A percentile compares a stretch with the other conserved stretches of the same genome.
Conservation (phyloP, 2,888 invertebrate genomes). For the Apoda limacodes region DNA sequence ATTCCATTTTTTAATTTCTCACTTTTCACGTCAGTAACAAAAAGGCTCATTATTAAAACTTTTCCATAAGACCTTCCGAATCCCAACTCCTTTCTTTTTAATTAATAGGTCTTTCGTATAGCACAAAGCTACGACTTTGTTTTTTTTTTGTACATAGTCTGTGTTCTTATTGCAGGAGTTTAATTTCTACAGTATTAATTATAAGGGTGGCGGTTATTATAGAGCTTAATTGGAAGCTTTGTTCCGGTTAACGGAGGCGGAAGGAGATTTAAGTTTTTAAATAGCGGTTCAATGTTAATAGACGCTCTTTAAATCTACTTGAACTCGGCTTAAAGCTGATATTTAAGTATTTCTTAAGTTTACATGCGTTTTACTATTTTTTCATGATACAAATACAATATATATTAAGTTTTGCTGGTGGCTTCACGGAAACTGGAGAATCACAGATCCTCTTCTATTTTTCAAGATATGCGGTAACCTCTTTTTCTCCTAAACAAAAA, state of each 20-base stretch:
- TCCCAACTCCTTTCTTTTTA: constrained; percentile 44
- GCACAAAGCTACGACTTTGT: constrained; percentile 54
- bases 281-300: constrained; percentile 21
- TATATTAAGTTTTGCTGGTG: no score
- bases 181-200: constrained; percentile 59
- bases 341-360: no score
- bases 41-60: constrained; percentile 26
- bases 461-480: no score
- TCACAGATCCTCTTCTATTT: no score
- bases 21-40: constrained; percentile 19
- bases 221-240: constrained; percentile 53
- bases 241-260: constrained; percentile 35
- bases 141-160: constrained; percentile 42
- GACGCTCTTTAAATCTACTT: constrained; percentile 1
- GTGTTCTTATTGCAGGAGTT: constrained; percentile 46
- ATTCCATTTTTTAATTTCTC: no score
- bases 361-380: no score
- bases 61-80: constrained; percentile 30
- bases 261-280: constrained; percentile 40
- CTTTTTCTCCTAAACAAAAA: no score
- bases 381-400: no score
- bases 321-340: no score
- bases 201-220: constrained; percentile 51
- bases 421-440: no score
- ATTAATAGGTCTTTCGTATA: constrained; percentile 60